Base-by-base conservation (phyloP, 53 echinoderm and acorn worm species). In the Luidia sarsii region DNA sequence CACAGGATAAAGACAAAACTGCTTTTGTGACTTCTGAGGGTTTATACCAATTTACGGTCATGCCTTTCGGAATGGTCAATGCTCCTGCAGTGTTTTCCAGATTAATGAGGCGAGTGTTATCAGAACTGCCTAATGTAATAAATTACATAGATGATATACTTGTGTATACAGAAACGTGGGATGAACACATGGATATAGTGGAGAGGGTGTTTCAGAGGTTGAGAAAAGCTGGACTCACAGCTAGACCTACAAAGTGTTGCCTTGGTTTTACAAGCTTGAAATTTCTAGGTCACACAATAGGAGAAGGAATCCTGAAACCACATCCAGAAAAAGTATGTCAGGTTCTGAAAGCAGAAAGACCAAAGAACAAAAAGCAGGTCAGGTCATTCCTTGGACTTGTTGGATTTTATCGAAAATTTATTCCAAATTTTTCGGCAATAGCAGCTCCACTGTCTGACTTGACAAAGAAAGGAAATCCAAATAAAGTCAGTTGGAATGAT, bases 61-160 rank as follows among this genome's bases (percentile, higher is more conserved):
- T 88, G 20, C 88, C 88, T 24, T 83, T 88, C 29, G 88, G 87
- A 13, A 63, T 87, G 71, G 54, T 87, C 2, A 87, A 81, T 20
- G 87, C 82, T 2, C 82, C 87, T 8, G 81, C 87, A 4, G 29
- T 23, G 1, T 80, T 89, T 32, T 68, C 67, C 2, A 50, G 85
- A 45, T 50, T 89, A 54, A 85, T 90, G 85, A 22, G 85, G 0
- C 41, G 48, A 29, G 37, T 90, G 23, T 60, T 90, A 35, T 16
- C 53, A 11, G 90, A 73, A 20, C 22, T 68, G 6, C 33, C 39
- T 15, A 35, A 68, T 38, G 79, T 62, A 0, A 60, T 79, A 5
- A 77, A 84, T 33, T 89, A 89, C 46, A 89, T 83, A 62, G 89
- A 89, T 52, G 89, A 84, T 32, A 67, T 83, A 16, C 33, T 89